Conservation (phyloP, 2,797 vertebrate species). For the Natrix natrix region DNA sequence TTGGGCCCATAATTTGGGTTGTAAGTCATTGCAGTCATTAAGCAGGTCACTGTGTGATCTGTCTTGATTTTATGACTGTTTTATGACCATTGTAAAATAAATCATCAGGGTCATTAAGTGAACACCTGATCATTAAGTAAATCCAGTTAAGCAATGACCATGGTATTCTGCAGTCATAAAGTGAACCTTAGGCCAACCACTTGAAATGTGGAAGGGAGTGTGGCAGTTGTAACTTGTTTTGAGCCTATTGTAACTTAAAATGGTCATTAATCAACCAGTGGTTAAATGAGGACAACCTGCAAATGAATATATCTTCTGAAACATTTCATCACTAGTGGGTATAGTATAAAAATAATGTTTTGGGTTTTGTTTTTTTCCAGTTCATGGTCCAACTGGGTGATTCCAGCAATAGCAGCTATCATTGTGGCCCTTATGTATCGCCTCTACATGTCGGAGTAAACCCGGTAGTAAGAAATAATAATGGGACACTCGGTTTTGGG, state of each 20-base stretch:
- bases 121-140: background rate
- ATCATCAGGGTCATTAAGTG: background rate
- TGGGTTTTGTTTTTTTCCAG: constrained; percentile 67
- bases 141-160: background rate
- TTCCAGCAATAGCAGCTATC: constrained; percentile 78
- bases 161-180: background rate
- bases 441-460: constrained; percentile 72
- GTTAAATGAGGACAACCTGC: background rate
- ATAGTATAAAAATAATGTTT: constrained; percentile 31
- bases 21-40: background rate
- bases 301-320: background rate
- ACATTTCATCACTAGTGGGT: constrained; percentile 1
- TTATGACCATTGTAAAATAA: background rate
- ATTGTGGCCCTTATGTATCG: constrained; percentile 84
- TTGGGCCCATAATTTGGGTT: background rate
- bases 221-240: background rate
- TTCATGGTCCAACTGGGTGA: constrained; percentile 85
- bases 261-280: background rate
- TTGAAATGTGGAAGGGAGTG: background rate
- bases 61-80: background rate
- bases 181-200: background rate
- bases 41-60: background rate
- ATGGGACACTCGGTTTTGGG: constrained; percentile 40
- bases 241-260: background rate
- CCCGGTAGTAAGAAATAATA: background rate